Evolutionary conservation across 2,888 invertebrate genomes (phyloP).

Genomic region (Caenorhabditis becei): DNA sequence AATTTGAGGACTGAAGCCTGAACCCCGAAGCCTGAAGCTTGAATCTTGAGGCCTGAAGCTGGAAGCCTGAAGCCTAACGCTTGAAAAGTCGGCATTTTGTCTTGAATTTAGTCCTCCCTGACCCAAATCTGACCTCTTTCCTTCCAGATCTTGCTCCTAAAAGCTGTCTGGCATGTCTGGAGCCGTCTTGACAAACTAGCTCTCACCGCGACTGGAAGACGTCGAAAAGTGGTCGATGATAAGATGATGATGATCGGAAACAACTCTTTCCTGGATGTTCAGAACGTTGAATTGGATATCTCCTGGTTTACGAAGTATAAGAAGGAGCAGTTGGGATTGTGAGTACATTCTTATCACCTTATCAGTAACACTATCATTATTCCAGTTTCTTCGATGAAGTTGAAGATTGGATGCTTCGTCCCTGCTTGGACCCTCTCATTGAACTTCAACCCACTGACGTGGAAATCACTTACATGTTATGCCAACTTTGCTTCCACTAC

Average conservation of each 20-base stretch:
- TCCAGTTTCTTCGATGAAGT: constrained; percentile 40
- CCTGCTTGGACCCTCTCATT: constrained; percentile 26
- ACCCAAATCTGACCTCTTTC: constrained; percentile 1
- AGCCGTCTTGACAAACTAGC: constrained; percentile 51
- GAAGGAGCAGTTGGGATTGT: constrained; percentile 41
- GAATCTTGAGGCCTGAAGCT: too few species aligned
- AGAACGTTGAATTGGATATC: constrained; percentile 32
- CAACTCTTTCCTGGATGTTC: constrained; percentile 26
- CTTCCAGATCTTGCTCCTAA: constrained; percentile 31
- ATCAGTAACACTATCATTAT: not conserved
- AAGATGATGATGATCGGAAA: constrained; percentile 30
- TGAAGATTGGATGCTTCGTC: constrained; percentile 33
- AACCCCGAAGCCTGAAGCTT: too few species aligned
- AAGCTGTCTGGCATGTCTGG: constrained; percentile 58
- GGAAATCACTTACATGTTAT: constrained; percentile 63
- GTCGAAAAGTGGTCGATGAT: constrained; percentile 6
- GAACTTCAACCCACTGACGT: constrained; percentile 51
- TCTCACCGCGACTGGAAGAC: constrained; percentile 21
- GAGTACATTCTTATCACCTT: constrained; percentile 1
- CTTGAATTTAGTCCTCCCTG: too few species aligned
- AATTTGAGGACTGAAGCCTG: too few species aligned
- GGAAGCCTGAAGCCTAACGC: too few species aligned
- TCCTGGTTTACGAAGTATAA: constrained; percentile 45
- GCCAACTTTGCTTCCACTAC: constrained; percentile 60
- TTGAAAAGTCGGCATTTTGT: too few species aligned